Percentiles rank a stretch among this genome's conserved stretches.
These are phyloP conservation scores for Globicephala melas DNA, from an alignment of 2,113 vertebrate genomes.

Conservation along the genomic window DNA sequence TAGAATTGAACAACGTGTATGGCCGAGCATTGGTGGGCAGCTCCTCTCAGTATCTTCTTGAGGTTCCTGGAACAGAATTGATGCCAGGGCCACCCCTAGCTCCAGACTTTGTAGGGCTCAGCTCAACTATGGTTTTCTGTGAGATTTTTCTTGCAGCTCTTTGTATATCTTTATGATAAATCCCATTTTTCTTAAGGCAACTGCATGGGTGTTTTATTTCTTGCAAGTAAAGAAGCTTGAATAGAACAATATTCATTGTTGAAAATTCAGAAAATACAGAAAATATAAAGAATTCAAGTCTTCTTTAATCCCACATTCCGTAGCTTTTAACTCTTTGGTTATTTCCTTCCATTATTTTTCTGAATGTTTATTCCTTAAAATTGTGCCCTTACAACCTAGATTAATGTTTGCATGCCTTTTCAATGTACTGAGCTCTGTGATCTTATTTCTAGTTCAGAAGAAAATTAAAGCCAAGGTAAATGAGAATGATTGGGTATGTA, in stretches of 20 bases:
- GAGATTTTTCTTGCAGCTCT: neutral
- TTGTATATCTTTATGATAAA: neutral
- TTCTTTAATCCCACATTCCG: neutral
- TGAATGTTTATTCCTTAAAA: conserved; percentile 26
- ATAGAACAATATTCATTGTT: neutral
- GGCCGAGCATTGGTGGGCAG: neutral
- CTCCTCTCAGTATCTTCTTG: neutral
- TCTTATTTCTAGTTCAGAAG: neutral
- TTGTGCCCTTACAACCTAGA: neutral
- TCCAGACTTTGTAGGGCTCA: neutral
- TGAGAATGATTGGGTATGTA: neutral
- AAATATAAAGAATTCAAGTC: neutral
- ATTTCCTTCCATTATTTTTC: conserved; percentile 17
- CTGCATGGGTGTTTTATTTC: neutral
- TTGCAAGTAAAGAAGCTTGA: neutral
- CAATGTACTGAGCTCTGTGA: neutral
- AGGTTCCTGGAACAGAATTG: neutral
- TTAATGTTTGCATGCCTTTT: conserved; percentile 27
- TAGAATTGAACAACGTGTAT: accelerated
- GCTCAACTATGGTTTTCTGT: neutral
- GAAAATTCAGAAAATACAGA: neutral
- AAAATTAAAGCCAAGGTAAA: conserved; percentile 40
- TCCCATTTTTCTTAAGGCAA: neutral
- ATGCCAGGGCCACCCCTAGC: neutral
- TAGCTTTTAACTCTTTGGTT: neutral